Evolutionary conservation across 2,797 vertebrate genomes (phyloP), one percentile per base, ranked within the genome.

Genomic region (Novumbra hubbsi): DNA sequence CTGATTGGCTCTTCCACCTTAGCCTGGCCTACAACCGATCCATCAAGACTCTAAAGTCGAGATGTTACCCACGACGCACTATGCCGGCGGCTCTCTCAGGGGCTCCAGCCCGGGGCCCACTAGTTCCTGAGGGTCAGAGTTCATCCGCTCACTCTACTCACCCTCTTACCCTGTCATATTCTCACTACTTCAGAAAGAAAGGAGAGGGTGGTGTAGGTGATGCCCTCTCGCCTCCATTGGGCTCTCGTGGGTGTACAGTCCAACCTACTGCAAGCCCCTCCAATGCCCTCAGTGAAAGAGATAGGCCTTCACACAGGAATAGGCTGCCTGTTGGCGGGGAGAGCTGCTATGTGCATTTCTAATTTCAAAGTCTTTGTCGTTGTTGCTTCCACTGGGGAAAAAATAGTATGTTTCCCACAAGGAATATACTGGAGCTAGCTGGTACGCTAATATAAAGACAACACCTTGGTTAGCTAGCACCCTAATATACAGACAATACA

Each of bases 11-110:
- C 8, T 12, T 74, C 78, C 70, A 72, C 84, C 84, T 80, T 70
- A 77, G 80, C 16, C 12, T 38, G 7, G 21, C 50, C 78, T 34
- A 70, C 38, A 71, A 88, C 88, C 83, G 85, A 90, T 81, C 78
- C 81, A 76, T 89, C 87, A 83, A 73, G 73, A 72, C 77, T 52
- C 55, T 34, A 66, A 66, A 48, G 19, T 14, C 34, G 41, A 27
- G 15, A 68, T 17, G 66, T 50, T 80, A 78, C 75, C 83, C 82
- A 80, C 79, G 83, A 83, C 81, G 79, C 85, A 74, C 79, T 48
- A 11, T 14, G 12, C 41, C 41, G 41, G 70, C 28, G 6, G 48
- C 72, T 78, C 81, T 82, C 80, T 8, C 0, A 49, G 70, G 83
- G 28, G 57, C 68, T 27, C 75, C 73, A 57, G 69, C 69, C 62